Percentiles rank a stretch among this genome's conserved stretches.
These are phyloP conservation scores for Myotis lucifugus DNA, from an alignment of 2,113 vertebrate species.

Conservation along the genomic window DNA sequence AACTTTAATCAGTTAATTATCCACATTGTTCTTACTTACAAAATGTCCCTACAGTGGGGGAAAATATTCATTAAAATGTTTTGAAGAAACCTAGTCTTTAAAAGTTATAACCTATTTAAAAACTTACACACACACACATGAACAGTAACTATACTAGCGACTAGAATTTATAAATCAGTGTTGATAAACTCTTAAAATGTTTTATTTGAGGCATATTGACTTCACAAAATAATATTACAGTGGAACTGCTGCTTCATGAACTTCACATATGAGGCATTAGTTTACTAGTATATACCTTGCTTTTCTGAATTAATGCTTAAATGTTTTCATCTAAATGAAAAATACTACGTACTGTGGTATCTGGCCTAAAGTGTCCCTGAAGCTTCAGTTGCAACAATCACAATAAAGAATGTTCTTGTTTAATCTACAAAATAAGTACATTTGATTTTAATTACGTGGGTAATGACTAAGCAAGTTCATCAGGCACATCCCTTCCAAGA, in stretches of 20 bases:
- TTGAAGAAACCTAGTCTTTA: not conserved
- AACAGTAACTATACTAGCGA: not conserved
- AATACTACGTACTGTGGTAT: constrained; percentile 80
- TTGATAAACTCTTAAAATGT: constrained; percentile 63
- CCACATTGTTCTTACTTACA: constrained; percentile 21
- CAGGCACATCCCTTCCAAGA: constrained; percentile 85
- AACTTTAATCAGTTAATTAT: constrained; percentile 48
- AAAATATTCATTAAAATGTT: not conserved
- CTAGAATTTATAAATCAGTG: constrained; percentile 1
- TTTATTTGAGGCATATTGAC: constrained; percentile 48
- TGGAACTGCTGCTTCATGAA: constrained; percentile 56
- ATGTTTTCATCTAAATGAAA: constrained; percentile 81
- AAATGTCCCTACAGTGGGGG: not conserved
- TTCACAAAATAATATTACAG: constrained; percentile 57
- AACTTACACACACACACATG: not conserved
- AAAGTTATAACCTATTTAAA: constrained; percentile 1
- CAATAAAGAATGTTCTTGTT: constrained; percentile 85
- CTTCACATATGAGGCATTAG: constrained; percentile 78
- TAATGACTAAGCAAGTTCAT: constrained; percentile 86
- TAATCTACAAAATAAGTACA: constrained; percentile 88
- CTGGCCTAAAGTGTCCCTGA: constrained; percentile 81
- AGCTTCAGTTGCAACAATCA: constrained; percentile 84
- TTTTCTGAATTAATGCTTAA: constrained; percentile 78
- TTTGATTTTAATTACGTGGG: constrained; percentile 89
- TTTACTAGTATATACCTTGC: constrained; percentile 48